These are phyloP conservation scores for Capricornis sumatraensis DNA, from an alignment of 2,113 vertebrate species.

Conservation along the genomic window DNA sequence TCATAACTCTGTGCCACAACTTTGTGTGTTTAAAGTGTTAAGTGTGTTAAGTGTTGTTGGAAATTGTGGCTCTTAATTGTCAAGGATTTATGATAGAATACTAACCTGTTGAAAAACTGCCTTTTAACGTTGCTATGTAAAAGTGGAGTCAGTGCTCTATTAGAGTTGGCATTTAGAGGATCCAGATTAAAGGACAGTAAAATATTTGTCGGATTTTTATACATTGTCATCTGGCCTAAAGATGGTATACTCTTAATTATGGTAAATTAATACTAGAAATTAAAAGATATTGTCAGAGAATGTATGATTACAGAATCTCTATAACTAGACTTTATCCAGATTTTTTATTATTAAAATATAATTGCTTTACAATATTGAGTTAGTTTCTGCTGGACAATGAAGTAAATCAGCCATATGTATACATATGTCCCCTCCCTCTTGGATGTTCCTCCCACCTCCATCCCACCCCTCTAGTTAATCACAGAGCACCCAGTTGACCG, in stretches of 20 bases:
- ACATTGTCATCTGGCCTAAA: background rate
- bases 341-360: background rate
- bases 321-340: background rate
- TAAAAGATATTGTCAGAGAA: background rate
- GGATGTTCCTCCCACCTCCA: background rate
- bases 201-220: background rate
- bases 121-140: background rate
- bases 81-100: background rate
- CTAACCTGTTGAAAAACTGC: background rate
- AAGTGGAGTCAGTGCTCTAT: background rate
- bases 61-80: background rate
- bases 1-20: background rate
- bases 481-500: background rate
- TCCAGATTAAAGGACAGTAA: constrained; percentile 6
- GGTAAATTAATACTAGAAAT: background rate
- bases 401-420: background rate
- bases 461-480: background rate
- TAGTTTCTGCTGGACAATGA: background rate
- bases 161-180: background rate
- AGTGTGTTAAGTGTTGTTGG: background rate
- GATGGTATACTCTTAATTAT: background rate
- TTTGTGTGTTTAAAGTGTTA: background rate
- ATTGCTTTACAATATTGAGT: background rate
- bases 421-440: background rate
- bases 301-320: background rate